A percentile compares a stretch with the other conserved stretches of the same genome.
These are phyloP conservation scores for Chymomyza costata DNA, from an alignment of 1,140 invertebrate genomes.

Conservation along the genomic window DNA sequence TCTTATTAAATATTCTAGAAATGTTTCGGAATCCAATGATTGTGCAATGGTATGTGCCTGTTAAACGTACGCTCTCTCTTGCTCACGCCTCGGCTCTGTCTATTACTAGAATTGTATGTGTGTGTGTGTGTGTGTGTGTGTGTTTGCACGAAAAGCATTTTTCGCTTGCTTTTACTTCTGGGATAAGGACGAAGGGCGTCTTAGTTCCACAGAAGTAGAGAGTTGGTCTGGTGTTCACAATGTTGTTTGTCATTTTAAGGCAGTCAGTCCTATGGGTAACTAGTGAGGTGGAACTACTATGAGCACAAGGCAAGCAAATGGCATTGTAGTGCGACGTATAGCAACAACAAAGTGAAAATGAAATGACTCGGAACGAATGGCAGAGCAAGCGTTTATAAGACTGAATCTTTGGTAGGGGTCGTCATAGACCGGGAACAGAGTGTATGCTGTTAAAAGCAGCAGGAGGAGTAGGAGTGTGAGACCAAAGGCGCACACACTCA, in stretches of 20 bases:
- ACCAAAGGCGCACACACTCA: constrained; percentile 28
- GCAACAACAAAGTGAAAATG: constrained; percentile 71
- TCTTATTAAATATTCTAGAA: constrained; percentile 74
- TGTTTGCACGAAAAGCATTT: constrained; percentile 50
- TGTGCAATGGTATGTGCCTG: constrained; percentile 69
- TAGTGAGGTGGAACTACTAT: constrained; percentile 69
- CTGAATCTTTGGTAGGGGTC: constrained; percentile 47
- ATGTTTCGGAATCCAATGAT: constrained; percentile 73
- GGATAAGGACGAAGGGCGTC: no score
- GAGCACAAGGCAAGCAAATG: constrained; percentile 42
- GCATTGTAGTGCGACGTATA: constrained; percentile 25
- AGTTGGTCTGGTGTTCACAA: constrained; percentile 39
- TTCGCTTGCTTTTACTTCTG: constrained; percentile 53
- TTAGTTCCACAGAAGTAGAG: constrained; percentile 25
- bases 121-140: constrained; percentile 19
- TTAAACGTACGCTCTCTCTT: background rate
- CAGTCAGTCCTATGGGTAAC: constrained; percentile 62
- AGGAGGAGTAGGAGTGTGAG: constrained; percentile 8
- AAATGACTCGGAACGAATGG: constrained; percentile 72
- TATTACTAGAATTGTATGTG: background rate
- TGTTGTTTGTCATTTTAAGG: constrained; percentile 72
- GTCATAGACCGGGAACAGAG: constrained; percentile 1
- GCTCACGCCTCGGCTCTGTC: background rate
- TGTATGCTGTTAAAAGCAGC: constrained; percentile 2
- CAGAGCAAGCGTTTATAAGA: constrained; percentile 65